These are phyloP conservation scores for Chironomus tepperi DNA, from an alignment of 1,140 invertebrate genomes.

Conservation along the genomic window DNA sequence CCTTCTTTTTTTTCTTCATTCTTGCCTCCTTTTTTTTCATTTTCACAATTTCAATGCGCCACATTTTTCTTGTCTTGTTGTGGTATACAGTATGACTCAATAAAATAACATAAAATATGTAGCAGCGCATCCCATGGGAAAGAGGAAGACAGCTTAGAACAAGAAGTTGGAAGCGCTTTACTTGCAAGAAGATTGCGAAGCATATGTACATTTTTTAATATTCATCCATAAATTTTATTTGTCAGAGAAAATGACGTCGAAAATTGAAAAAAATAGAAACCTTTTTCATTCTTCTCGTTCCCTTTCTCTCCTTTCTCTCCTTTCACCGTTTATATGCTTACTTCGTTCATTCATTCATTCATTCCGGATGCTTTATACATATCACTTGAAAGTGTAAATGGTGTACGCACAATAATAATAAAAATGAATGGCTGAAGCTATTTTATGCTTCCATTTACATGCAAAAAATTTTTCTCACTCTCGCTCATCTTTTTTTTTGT, in stretches of 20 bases:
- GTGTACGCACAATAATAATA: constrained; percentile 7
- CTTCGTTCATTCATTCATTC: too few species aligned
- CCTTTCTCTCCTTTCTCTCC: neutral
- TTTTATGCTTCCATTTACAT: constrained; percentile 8
- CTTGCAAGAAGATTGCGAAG: constrained; percentile 19
- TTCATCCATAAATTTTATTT: constrained; percentile 22
- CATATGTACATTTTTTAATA: constrained; percentile 8
- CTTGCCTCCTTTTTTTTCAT: too few species aligned
- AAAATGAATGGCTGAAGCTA: constrained; percentile 13
- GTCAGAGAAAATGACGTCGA: neutral
- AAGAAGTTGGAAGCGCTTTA: neutral
- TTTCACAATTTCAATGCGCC: too few species aligned
- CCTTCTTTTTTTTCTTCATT: too few species aligned
- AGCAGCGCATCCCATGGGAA: constrained; percentile 3
- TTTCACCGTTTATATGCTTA: neutral
- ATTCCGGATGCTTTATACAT: neutral
- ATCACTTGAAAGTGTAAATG: neutral
- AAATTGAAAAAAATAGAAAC: constrained; percentile 14
- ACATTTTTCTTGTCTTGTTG: constrained; percentile 2
- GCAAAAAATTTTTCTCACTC: neutral
- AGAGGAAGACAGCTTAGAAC: neutral
- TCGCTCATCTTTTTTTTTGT: neutral
- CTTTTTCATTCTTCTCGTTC: too few species aligned
- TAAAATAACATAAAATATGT: neutral
- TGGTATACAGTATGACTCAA: neutral